These are phyloP conservation scores for Zosterops hypoxanthus DNA, from an alignment of 2,113 vertebrate genomes.

Conservation along the genomic window DNA sequence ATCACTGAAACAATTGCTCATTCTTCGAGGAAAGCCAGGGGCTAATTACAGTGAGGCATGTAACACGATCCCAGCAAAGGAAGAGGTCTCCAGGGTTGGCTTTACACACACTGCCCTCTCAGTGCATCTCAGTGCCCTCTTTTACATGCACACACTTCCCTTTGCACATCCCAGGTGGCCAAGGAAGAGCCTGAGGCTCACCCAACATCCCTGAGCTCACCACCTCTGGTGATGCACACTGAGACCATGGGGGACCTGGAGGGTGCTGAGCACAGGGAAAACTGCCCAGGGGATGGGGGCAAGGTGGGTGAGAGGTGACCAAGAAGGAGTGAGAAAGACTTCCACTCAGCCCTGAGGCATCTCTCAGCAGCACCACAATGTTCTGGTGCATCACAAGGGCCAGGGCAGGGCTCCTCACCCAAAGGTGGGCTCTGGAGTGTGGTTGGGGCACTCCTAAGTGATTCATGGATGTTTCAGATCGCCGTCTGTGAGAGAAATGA, in stretches of 20 bases:
- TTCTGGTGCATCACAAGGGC: not conserved
- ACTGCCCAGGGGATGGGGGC: not conserved
- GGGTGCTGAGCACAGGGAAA: not conserved
- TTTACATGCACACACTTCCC: not conserved
- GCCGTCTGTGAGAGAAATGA: not conserved
- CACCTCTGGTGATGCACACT: not conserved
- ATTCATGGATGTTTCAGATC: not conserved
- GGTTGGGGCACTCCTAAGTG: not conserved
- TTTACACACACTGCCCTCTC: not conserved
- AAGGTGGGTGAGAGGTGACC: not conserved
- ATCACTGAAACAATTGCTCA: constrained; percentile 8
- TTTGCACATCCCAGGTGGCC: not conserved
- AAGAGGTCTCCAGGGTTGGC: not conserved
- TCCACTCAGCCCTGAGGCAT: not conserved
- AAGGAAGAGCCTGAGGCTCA: not conserved
- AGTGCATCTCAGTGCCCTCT: not conserved
- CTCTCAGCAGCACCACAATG: not conserved
- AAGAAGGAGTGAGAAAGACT: not conserved
- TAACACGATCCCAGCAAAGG: not conserved
- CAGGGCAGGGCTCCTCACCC: not conserved
- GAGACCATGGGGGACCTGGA: not conserved
- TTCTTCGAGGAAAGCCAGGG: not conserved
- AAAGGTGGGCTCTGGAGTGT: not conserved
- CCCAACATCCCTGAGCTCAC: not conserved
- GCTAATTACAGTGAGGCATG: not conserved